phyloP scores from a whole-genome alignment of 2,888 invertebrate species.

The Cryptocephalus moraei region DNA sequence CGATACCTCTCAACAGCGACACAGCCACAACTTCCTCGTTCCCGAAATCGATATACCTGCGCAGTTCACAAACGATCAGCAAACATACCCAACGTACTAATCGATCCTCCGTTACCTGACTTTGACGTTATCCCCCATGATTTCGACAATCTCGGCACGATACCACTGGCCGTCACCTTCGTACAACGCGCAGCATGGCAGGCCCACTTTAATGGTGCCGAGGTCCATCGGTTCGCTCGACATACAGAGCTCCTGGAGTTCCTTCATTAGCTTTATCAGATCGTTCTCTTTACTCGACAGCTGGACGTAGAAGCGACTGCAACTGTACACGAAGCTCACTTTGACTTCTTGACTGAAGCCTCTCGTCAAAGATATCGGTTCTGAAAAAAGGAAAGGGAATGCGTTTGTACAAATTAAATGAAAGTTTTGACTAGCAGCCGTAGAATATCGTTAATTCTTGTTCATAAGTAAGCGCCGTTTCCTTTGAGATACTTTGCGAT shows the following conservation, averaged over 20 bases:
- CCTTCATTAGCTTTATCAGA: constrained; percentile 56
- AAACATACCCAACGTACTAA: too few relatives aligned
- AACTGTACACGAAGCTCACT: constrained; percentile 59
- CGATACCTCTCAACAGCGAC: constrained; percentile 51
- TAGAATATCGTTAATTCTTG: too few relatives aligned
- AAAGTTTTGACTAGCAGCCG: too few relatives aligned
- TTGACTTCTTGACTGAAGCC: constrained; percentile 42
- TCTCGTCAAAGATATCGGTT: constrained; percentile 26
- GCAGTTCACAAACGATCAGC: too few relatives aligned
- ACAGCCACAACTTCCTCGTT: constrained; percentile 72
- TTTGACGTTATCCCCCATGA: constrained; percentile 30
- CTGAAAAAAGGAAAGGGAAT: constrained; percentile 11
- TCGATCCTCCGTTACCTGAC: constrained; percentile 37
- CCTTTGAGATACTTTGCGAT: too few relatives aligned
- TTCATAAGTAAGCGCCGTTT: too few relatives aligned
- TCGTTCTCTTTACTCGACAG: constrained; percentile 49
- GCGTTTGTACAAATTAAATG: background rate
- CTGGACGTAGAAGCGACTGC: constrained; percentile 63
- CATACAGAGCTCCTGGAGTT: constrained; percentile 50
- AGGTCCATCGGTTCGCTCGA: constrained; percentile 26
- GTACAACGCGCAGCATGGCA: constrained; percentile 72
- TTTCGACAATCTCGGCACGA: constrained; percentile 63
- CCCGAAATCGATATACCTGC: constrained; percentile 89
- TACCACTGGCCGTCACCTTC: constrained; percentile 81
- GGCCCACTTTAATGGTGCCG: constrained; percentile 41